Evolutionary conservation across 2,113 vertebrate species (phyloP), one percentile per base, ranked within the genome.

Genomic region (Casuarius casuarius): DNA sequence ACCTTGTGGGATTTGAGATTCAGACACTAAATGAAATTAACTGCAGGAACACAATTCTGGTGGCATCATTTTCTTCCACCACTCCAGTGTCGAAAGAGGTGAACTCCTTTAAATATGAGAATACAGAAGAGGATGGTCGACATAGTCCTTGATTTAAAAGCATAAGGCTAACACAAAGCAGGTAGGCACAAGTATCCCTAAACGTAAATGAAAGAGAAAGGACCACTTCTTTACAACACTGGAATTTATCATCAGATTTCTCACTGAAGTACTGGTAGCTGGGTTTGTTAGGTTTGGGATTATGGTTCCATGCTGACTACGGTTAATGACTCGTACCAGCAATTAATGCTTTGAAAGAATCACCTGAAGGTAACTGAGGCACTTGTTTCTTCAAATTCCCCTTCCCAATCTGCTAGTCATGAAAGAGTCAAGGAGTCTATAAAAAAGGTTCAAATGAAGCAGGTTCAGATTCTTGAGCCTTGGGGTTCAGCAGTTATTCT

Each of bases 301-400:
- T 77, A 83, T 12, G 8, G 52, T 77, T 90, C 51, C 72, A 42
- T 42, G 22, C 29, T 38, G 12, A 19, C n/a, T 66, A 88, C 44
- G 81, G 67, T 40, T 91, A 62, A 87, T 42, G 35, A 90, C 54
- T 59, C 2, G 2, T 23, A 91, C 4, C 15, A 87, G 48, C 70
- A 93, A 92, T 66, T 87, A 92, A 75, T 29, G 49, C 40, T 78
- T 76, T 92, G 67, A 80, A 51, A 92, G 40, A n/a, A 95, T 66
- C 73, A 91, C 33, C 46, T 26, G 16, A 85, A 90, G 26, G n/a
- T 59, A 93, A 75, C 21, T 44, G 52, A 70, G 46, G n/a, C n/a
- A 72, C 23, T 28, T 67, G 25, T 29, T 66, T 74, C 58, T 49
- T 63, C 71, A 59, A 82, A 92, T 63, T 66, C 38, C 40, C 35